Evolutionary conservation across 64 coral and sea anemone species (phyloP), one percentile per base, ranked within the genome.

Genomic region (Stichodactyla mertensii): DNA sequence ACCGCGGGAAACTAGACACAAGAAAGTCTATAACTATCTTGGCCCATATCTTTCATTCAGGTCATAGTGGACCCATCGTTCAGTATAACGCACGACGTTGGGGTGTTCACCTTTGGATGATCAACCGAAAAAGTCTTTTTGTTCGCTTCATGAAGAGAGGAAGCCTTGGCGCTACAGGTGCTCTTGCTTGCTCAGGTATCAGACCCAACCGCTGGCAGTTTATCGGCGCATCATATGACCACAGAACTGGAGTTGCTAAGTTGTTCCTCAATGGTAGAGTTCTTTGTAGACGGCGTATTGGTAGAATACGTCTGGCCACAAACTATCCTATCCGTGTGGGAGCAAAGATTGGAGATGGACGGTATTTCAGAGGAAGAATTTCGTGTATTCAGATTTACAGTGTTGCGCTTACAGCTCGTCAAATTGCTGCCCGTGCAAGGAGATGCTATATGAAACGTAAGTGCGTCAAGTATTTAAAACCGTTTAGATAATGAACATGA

Each of bases 331-430:
- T 87, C 14, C 85, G 85, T 59, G 79, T 93, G 18, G 95, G 95
- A 54, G 87, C 91, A 16, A 57, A 86, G 16, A 85, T 92, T 6
- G 85, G 87, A 16, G 91, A 92, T 51, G 51, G 84, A 52, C 86
- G 95, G 1, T 88, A 71, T 55, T 97, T 97, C 95, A 88, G 77
- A 52, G 95, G 95, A 82, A 81, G 88, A 13, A 91, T 97, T 7
- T 93, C 95, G 4, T 97, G 95, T 88, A 85, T 97, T 31, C 95
- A 97, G 57, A 85, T 97, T 8, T 95, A 92, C 55, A 90, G 84
- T 14, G 60, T 61, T 55, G 87, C 94, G 19, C 77, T 95, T 51
- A 95, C 79, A 16, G 67, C 90, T 7, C 27, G 80, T 51, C 94
- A 95, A 64, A 90, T 95, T 78, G 85, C 64, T 51, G 90, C 90